These are phyloP conservation scores for Molorchus minor DNA, from an alignment of 2,888 invertebrate species.

Conservation along the genomic window DNA sequence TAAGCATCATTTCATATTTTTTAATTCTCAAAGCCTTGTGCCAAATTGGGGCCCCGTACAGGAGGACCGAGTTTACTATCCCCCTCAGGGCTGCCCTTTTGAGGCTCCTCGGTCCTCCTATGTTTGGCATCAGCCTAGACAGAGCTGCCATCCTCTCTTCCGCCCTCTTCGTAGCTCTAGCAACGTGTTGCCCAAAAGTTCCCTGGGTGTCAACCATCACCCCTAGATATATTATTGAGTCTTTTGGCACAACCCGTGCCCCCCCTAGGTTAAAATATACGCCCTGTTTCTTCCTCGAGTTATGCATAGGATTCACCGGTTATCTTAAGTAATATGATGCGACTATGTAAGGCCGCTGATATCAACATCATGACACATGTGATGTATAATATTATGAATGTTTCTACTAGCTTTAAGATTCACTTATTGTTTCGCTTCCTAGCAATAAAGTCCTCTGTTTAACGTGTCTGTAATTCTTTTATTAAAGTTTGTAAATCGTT, in stretches of 20 bases:
- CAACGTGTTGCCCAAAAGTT: background rate
- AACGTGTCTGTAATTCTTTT: too few species aligned
- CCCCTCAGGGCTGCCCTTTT: constrained; percentile 23
- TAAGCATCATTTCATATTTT: background rate
- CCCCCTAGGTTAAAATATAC: too few species aligned
- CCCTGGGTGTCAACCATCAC: background rate
- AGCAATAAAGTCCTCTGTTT: too few species aligned
- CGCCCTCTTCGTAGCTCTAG: background rate
- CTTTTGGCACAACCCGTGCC: background rate
- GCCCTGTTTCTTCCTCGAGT: too few species aligned
- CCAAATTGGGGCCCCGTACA: constrained; percentile 34
- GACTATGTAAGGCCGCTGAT: too few species aligned
- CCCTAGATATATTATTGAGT: background rate
- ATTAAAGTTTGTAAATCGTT: too few species aligned
- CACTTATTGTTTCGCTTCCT: too few species aligned
- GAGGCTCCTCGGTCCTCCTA: constrained; percentile 16
- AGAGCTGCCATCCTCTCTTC: constrained; percentile 29
- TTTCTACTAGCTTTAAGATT: too few species aligned
- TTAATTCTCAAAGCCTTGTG: background rate
- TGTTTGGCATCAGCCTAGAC: constrained; percentile 41
- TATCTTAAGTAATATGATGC: too few species aligned
- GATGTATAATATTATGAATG: too few species aligned
- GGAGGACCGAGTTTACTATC: constrained; percentile 24
- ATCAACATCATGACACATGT: too few species aligned
- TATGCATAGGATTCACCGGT: too few species aligned